These are phyloP conservation scores for Cliona cf. orientalis DNA, from an alignment of 37 sponge, comb jelly and placozoan species.

Conservation along the genomic window DNA sequence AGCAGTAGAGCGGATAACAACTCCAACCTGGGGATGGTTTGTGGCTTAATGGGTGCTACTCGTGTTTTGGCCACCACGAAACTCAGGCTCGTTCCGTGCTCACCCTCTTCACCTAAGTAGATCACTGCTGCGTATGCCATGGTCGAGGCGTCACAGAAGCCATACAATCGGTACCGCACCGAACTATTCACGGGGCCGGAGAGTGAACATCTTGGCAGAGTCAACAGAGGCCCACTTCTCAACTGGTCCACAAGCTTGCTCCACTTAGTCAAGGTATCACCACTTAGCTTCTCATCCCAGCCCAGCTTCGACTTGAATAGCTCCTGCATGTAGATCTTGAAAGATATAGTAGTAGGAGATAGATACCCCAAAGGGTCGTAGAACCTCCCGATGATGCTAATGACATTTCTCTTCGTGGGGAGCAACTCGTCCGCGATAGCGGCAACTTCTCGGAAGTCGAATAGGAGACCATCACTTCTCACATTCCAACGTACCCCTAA, in stretches of 20 bases:
- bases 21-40: slow-evolving; percentile 46
- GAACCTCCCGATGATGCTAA: slow-evolving; percentile 17
- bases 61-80: slow-evolving; percentile 17
- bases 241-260: neutral
- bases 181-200: neutral
- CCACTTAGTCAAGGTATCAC: slow-evolving; percentile 10
- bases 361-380: slow-evolving; percentile 19
- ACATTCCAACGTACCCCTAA: slow-evolving; percentile 26
- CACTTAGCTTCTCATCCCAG: slow-evolving; percentile 5
- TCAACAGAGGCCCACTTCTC: neutral
- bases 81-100: neutral
- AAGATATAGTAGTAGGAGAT: neutral
- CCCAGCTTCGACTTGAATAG: slow-evolving; percentile 1
- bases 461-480: neutral
- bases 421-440: neutral
- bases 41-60: slow-evolving; percentile 7
- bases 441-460: neutral
- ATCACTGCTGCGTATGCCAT: slow-evolving; percentile 35
- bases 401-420: slow-evolving; percentile 25
- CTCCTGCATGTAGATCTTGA: slow-evolving; percentile 1
- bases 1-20: slow-evolving; percentile 35
- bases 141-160: slow-evolving; percentile 29
- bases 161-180: neutral
- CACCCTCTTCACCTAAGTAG: neutral
- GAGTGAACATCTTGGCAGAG: slow-evolving; percentile 11